phyloP scores from a whole-genome alignment of 1,140 invertebrate genomes.

The Apis mellifera region DNA sequence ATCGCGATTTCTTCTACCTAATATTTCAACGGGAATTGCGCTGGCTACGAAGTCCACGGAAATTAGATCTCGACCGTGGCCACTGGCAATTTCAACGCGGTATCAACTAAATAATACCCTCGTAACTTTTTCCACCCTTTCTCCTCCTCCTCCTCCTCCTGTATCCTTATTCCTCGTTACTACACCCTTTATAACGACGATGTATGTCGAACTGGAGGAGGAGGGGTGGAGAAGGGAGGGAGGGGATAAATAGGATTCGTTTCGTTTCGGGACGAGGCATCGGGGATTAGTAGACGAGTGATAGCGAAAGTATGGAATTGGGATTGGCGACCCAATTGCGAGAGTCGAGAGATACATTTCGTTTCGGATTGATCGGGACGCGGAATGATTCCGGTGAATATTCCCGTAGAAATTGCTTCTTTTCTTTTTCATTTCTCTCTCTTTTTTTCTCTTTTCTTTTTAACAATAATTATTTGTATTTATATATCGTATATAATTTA shows the following conservation, averaged over 20 bases:
- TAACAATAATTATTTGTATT: too few relatives aligned
- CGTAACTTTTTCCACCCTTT: slow-evolving; percentile 19
- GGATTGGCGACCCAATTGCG: slow-evolving; percentile 11
- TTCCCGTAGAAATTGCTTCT: too few relatives aligned
- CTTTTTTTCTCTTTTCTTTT: too few relatives aligned
- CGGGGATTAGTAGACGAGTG: not conserved
- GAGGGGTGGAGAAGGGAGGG: too few relatives aligned
- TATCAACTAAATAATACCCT: slow-evolving; percentile 50
- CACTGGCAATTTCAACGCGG: slow-evolving; percentile 39
- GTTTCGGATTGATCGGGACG: not conserved
- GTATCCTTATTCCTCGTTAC: too few relatives aligned
- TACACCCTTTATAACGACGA: slow-evolving; percentile 6
- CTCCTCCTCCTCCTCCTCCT: too few relatives aligned
- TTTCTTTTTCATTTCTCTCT: not conserved
- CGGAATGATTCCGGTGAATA: not conserved
- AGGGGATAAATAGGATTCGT: slow-evolving; percentile 25
- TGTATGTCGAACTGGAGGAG: not conserved
- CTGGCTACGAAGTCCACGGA: slow-evolving; percentile 48
- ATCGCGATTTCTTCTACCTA: slow-evolving; percentile 47
- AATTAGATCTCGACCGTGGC: slow-evolving; percentile 47
- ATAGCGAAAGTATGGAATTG: not conserved
- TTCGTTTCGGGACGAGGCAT: slow-evolving; percentile 11
- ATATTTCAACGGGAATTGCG: slow-evolving; percentile 48
- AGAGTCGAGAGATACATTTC: not conserved
- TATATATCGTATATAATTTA: too few relatives aligned